Percentiles rank a stretch among this genome's conserved stretches.
These are phyloP conservation scores for Hippocampus abdominalis DNA, from an alignment of 2,113 vertebrate genomes.

Conservation along the genomic window DNA sequence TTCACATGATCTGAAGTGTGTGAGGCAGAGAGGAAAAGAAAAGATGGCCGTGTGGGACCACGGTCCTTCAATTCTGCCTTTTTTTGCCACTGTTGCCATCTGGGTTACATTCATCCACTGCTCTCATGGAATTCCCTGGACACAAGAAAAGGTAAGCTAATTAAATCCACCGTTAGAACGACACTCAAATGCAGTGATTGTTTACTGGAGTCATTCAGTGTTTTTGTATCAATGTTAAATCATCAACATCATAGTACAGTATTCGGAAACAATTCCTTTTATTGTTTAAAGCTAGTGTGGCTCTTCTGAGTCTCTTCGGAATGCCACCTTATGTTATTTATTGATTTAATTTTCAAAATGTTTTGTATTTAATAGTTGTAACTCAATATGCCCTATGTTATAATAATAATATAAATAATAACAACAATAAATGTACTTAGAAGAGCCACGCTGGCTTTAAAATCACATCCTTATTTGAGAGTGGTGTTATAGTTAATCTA, in stretches of 20 bases:
- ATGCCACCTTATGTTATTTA: not conserved
- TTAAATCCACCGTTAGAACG: not conserved
- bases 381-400: not conserved
- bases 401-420: too few relatives aligned
- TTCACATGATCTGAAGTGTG: constrained; percentile 71
- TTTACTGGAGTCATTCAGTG: not conserved
- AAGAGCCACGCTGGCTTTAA: too few relatives aligned
- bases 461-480: too few relatives aligned
- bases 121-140: constrained; percentile 61
- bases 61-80: constrained; percentile 28
- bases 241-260: not conserved
- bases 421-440: too few relatives aligned
- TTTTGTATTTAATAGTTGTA: not conserved
- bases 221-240: not conserved
- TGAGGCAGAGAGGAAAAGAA: not conserved
- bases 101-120: constrained; percentile 37
- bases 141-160: constrained; percentile 67
- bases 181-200: not conserved
- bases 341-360: not conserved
- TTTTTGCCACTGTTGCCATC: constrained; percentile 39
- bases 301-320: not conserved
- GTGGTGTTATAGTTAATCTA: too few relatives aligned
- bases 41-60: constrained; percentile 38
- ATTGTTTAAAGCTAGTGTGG: not conserved
- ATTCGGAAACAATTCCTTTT: not conserved